Evolutionary conservation across 2,888 invertebrate species (phyloP), one percentile per base, ranked within the genome.

Genomic region (Aproaerema taeniolella): DNA sequence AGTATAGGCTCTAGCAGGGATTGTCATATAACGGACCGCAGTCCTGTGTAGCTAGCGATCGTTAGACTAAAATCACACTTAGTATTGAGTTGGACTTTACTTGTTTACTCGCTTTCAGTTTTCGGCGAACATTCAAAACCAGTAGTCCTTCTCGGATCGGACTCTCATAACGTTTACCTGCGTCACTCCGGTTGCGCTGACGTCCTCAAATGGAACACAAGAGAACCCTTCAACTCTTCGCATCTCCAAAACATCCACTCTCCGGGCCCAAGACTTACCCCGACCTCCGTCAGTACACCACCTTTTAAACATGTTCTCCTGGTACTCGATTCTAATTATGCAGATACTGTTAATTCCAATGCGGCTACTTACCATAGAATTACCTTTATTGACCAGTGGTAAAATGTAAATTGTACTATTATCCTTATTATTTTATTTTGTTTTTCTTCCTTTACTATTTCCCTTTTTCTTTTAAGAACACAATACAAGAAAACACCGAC

Each of bases 311-410:
- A 78, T 39, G 61, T 79, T 14, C 82, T 91, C 55, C 66, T 91
- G 17, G 78, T 90, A 10, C 67, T 91, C 2, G 89, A 91, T 55
- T 89, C 90, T 7, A 90, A 91, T 55, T 91, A 90, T 62, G 87
- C 81, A 0, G 90, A 91, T 54, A 90, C 83, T 42, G 76, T 90
- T 38, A 75, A 83, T 31, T 79, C 78, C 15, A 88, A 85, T 30
- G 38, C 51, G 9, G 58, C 70, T 4, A 71, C 73, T 4, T 74
- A 72, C 41, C 79, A 79, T 49, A 70, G 65, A 48, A 70, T 79
- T 11, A 71, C 66, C 17, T 75, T 68, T 43, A 54, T 69, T 50
- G 53, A 61, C 35, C 56, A 69, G 42, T 48, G 51, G 41, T 49
- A 45, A 39, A 31, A 29, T 24, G 20, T 34, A 24, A 32, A n/a